Conservation (phyloP, 2,888 invertebrate species). For the Kuschelorhynchus macadamiae region DNA sequence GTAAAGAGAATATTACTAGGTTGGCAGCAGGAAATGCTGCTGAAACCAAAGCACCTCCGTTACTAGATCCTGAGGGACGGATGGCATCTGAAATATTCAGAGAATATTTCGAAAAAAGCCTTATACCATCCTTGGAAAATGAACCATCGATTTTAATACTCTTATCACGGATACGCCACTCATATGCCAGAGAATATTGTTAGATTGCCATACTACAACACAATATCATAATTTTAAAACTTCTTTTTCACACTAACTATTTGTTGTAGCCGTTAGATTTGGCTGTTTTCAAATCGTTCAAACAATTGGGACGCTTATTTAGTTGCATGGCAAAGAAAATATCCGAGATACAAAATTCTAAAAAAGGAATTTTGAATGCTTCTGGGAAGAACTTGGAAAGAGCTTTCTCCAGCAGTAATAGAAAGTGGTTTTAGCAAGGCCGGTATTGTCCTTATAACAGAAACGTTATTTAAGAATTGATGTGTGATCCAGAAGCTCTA, state of each 20-base stretch:
- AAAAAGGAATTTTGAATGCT: conserved; percentile 2
- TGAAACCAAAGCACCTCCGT: not conserved
- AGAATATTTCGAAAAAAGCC: conserved; percentile 16
- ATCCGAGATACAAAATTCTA: not conserved
- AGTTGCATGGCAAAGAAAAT: conserved; percentile 2
- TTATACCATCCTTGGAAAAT: conserved; percentile 11
- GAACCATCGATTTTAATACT: conserved; percentile 44
- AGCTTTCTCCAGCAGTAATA: not conserved
- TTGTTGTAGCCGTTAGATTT: conserved; percentile 9
- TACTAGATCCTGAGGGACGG: conserved; percentile 52
- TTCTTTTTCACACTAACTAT: conserved; percentile 2
- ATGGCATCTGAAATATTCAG: conserved; percentile 51
- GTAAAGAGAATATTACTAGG: not conserved
- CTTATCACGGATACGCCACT: conserved; percentile 14
- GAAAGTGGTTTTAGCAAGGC: conserved; percentile 5
- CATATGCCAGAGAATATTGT: conserved; percentile 2
- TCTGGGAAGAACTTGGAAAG: not conserved
- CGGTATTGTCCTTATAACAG: conserved; percentile 7
- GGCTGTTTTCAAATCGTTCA: conserved; percentile 4
- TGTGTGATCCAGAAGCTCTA: not conserved
- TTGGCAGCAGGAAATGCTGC: too few species aligned
- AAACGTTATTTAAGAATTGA: conserved; percentile 4
- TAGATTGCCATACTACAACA: not conserved
- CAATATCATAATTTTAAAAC: conserved; percentile 20
- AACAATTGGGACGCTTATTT: conserved; percentile 1